A percentile compares a stretch with the other conserved stretches of the same genome.
Evolutionary conservation across 1,140 invertebrate species (phyloP).

Genomic region (Procambarus virginalis): DNA sequence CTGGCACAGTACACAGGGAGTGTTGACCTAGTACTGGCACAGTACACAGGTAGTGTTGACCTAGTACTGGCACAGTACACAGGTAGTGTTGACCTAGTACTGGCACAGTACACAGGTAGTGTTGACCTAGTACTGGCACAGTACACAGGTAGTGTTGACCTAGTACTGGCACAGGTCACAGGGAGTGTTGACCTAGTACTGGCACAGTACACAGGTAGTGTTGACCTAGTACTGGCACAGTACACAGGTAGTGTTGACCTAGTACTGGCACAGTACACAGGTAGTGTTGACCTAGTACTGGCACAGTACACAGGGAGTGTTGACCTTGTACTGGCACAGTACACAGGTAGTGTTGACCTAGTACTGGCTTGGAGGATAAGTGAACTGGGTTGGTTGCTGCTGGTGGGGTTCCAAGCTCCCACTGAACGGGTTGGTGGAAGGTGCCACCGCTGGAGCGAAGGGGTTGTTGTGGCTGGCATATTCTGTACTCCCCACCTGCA

Average conservation of each 20-base stretch:
- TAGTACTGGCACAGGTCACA: background rate
- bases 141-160: background rate
- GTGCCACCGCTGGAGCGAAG: conserved; percentile 15
- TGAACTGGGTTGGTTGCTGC: conserved; percentile 9
- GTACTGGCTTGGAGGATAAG: conserved; percentile 33
- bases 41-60: background rate
- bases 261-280: background rate
- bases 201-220: background rate
- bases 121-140: too few relatives aligned
- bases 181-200: background rate
- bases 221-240: background rate
- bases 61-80: background rate
- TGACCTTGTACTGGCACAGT: background rate
- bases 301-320: background rate
- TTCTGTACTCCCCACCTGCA: background rate
- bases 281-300: background rate
- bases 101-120: background rate
- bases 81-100: background rate
- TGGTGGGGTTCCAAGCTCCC: conserved; percentile 23
- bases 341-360: background rate
- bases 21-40: too few relatives aligned
- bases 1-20: background rate
- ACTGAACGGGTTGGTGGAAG: conserved; percentile 39
- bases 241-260: background rate
- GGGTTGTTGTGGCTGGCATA: conserved; percentile 27